These are phyloP conservation scores for Urocynchramus pylzowi DNA, from an alignment of 2,113 vertebrate species.

Conservation along the genomic window DNA sequence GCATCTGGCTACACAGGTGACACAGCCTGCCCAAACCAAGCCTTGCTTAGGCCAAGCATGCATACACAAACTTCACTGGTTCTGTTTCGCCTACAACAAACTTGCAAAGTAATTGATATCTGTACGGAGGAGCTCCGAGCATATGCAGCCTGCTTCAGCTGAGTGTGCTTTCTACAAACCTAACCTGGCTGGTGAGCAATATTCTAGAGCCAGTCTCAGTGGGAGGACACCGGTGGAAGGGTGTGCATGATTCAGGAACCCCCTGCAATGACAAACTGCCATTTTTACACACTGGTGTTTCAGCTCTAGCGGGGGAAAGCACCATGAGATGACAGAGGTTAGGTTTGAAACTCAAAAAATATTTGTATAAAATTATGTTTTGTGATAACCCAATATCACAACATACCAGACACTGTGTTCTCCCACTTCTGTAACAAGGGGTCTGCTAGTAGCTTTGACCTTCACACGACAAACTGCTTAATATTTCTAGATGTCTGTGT, in stretches of 20 bases:
- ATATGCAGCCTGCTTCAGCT: neutral
- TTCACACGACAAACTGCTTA: neutral
- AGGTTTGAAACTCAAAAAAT: neutral
- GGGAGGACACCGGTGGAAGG: neutral
- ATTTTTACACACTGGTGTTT: neutral
- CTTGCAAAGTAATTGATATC: neutral
- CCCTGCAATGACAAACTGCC: neutral
- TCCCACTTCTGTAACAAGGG: neutral
- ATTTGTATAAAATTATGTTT: neutral
- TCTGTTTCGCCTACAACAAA: neutral
- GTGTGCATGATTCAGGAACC: neutral
- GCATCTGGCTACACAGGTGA: neutral
- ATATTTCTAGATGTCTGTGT: neutral
- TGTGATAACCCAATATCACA: neutral
- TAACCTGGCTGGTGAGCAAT: neutral
- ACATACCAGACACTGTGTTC: neutral
- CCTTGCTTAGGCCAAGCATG: neutral
- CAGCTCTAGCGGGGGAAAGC: neutral
- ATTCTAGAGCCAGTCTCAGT: neutral
- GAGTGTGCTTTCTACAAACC: neutral
- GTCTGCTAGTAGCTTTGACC: neutral
- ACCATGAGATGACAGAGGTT: neutral
- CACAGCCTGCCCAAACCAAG: neutral
- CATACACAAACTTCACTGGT: neutral
- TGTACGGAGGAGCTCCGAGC: neutral